Percentiles rank a stretch among this genome's conserved stretches.
Evolutionary conservation across 2,888 invertebrate species (phyloP).

Genomic region (Ctena decussata): DNA sequence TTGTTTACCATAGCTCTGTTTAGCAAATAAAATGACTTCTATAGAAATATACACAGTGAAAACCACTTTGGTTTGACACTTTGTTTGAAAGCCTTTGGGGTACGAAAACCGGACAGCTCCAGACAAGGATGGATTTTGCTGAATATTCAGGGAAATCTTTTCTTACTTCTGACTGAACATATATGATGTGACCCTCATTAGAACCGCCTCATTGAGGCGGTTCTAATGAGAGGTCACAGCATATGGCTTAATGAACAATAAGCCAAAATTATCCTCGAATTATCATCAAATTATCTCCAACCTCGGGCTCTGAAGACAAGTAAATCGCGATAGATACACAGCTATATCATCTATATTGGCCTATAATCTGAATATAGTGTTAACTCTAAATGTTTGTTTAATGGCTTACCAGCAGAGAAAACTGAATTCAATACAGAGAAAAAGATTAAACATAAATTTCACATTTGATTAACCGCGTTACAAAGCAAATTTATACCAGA

Average conservation of each 20-base stretch:
- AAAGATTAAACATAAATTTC: neutral
- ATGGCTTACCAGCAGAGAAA: neutral
- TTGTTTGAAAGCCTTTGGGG: neutral
- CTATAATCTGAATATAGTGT: conserved; percentile 7
- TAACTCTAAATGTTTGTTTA: conserved; percentile 3
- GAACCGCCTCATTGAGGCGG: no score
- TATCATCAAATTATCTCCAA: no score
- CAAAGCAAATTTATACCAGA: neutral
- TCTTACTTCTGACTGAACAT: no score
- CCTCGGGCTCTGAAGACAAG: no score
- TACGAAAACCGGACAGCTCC: no score
- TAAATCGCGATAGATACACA: conserved; percentile 8
- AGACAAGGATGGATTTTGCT: no score
- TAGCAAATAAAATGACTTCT: conserved; percentile 6
- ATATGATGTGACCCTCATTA: no score
- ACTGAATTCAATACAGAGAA: neutral
- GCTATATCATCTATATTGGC: neutral
- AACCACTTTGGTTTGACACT: conserved; percentile 10
- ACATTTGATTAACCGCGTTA: neutral
- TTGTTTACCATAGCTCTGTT: neutral
- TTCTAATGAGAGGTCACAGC: no score
- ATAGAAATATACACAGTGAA: conserved; percentile 4
- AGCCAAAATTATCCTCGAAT: no score
- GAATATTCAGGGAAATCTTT: no score
- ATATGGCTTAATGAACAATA: no score